Percentiles rank a stretch among this genome's conserved stretches.
phyloP scores from a whole-genome alignment of 2,797 vertebrate species.

The Spondyliosoma cantharus region DNA sequence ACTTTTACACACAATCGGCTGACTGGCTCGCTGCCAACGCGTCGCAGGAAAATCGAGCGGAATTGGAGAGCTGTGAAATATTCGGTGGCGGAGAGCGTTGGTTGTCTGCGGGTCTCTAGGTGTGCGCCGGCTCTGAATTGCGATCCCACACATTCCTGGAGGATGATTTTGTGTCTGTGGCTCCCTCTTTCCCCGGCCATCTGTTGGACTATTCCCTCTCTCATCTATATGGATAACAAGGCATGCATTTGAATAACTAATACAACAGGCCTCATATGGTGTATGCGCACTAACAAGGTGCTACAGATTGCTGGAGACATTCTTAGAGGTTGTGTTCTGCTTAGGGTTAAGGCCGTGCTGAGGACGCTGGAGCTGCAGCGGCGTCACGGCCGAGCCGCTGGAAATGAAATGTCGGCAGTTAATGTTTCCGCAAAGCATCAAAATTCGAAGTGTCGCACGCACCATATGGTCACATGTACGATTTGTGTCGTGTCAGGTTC shows the following conservation, averaged over 20 bases:
- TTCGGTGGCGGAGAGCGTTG: slow-evolving; percentile 45
- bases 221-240: slow-evolving; percentile 81
- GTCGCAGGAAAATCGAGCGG: slow-evolving; percentile 30
- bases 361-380: not conserved
- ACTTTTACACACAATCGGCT: slow-evolving; percentile 58
- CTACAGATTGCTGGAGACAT: slow-evolving; percentile 55
- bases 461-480: too few relatives aligned
- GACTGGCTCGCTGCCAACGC: slow-evolving; percentile 50
- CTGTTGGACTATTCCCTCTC: slow-evolving; percentile 70
- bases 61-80: slow-evolving; percentile 52
- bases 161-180: slow-evolving; percentile 62
- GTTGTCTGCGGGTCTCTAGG: slow-evolving; percentile 51
- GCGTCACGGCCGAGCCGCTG: too few relatives aligned
- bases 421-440: too few relatives aligned
- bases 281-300: slow-evolving; percentile 72
- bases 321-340: slow-evolving; percentile 37
- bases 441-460: too few relatives aligned
- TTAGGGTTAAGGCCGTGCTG: slow-evolving; percentile 44
- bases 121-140: slow-evolving; percentile 50
- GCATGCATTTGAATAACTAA: slow-evolving; percentile 76
- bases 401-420: too few relatives aligned
- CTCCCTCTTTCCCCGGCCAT: slow-evolving; percentile 74
- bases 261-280: slow-evolving; percentile 74
- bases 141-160: slow-evolving; percentile 49
- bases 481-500: too few relatives aligned